Evolutionary conservation across 2,797 vertebrate genomes (phyloP).

Genomic region (Trachurus trachurus): DNA sequence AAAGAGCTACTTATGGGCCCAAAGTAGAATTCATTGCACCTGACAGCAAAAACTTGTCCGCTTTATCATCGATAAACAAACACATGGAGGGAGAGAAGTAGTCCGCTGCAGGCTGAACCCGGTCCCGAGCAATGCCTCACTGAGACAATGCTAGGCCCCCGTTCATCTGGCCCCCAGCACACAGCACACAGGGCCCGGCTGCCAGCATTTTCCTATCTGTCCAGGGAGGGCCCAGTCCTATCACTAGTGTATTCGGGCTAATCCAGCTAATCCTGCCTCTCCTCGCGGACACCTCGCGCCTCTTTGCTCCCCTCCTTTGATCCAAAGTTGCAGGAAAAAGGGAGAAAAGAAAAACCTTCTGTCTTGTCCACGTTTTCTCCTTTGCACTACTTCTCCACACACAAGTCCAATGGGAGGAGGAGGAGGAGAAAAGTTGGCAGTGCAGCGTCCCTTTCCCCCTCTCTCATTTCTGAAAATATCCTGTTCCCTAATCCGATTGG

Average conservation of each 20-base stretch:
- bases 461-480: conserved; percentile 67
- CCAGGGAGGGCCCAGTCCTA: conserved; percentile 57
- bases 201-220: conserved; percentile 53
- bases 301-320: conserved; percentile 73
- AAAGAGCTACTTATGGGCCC: conserved; percentile 47
- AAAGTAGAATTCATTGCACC: conserved; percentile 54
- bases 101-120: conserved; percentile 24
- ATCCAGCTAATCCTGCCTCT: conserved; percentile 76
- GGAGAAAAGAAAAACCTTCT: conserved; percentile 27
- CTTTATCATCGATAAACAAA: conserved; percentile 61
- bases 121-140: conserved; percentile 37
- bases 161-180: conserved; percentile 48
- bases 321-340: conserved; percentile 54
- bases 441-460: neutral
- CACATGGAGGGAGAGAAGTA: conserved; percentile 12
- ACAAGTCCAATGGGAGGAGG: conserved; percentile 51
- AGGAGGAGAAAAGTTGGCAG: conserved; percentile 66
- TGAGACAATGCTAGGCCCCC: conserved; percentile 51
- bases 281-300: conserved; percentile 54
- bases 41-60: conserved; percentile 45
- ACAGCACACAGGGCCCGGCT: conserved; percentile 25
- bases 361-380: conserved; percentile 50
- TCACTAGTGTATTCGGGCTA: conserved; percentile 68
- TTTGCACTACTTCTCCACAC: conserved; percentile 45
- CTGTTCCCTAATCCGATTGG: conserved; percentile 61